phyloP scores from a whole-genome alignment of 2,888 invertebrate species.

The Stenotaenia linearis region DNA sequence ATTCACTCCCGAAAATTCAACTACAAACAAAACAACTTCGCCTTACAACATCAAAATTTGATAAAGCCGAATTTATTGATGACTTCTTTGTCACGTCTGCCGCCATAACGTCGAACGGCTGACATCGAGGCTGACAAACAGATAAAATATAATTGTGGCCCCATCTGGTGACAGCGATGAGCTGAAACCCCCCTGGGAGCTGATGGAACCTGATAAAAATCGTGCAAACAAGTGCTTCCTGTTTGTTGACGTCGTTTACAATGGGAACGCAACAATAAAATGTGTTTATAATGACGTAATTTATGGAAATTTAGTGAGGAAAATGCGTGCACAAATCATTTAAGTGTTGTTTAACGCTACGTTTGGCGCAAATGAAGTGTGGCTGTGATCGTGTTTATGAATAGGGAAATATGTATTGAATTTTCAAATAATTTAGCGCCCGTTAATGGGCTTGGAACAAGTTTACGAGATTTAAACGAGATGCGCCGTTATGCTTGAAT shows the following conservation, averaged over 20 bases:
- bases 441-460: background rate
- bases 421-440: background rate
- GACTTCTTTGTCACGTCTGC: background rate
- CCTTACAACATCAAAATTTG: no score
- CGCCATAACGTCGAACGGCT: background rate
- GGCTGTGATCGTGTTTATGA: background rate
- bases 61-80: no score
- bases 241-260: background rate
- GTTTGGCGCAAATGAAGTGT: background rate
- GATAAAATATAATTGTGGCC: constrained; percentile 13
- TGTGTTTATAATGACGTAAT: background rate
- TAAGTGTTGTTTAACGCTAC: background rate
- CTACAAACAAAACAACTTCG: no score
- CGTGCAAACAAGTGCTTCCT: background rate
- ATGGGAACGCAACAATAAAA: background rate
- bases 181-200: background rate
- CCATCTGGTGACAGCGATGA: constrained; percentile 10
- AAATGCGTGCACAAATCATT: background rate
- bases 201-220: background rate
- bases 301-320: background rate
- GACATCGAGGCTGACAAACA: background rate
- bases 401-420: no score
- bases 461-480: background rate
- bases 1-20: no score
- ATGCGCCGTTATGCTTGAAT: no score